Evolutionary conservation across 2,888 invertebrate species (phyloP), one percentile per base, ranked within the genome.

Genomic region (Timema cristinae): DNA sequence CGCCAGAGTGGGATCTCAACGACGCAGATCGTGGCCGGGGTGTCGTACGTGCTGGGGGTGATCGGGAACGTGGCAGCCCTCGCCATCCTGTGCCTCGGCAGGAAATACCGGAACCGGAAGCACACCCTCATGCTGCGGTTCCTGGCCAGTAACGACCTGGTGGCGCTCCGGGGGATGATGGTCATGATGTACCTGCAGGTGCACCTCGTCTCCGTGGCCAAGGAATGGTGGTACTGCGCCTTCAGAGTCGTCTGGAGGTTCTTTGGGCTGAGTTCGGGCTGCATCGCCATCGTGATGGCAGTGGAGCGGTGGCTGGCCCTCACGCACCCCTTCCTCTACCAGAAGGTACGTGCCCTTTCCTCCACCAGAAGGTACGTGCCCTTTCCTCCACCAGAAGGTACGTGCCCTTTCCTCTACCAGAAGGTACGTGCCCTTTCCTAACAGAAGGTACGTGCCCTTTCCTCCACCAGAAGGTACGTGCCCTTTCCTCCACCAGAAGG

Each of bases 201-300:
- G 73, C 77, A 81, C 51, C 73, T 79, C 54, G 77, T 77, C 49
- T 75, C 75, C 51, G 6, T 10, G 9, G 75, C 77, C n/a, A 79
- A 80, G 56, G 82, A 83, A 78, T 86, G 86, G 80, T 32, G 32
- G 32, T 32, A 32, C 4, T 92, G 92, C 82, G 86, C 85, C 51
- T 81, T 87, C 75, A 85, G 91, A 76, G 92, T 94, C 7, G 83
- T 92, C 70, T 89, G 93, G 83, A 86, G 94, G 73, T 89, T 91
- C 76, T 94, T 94, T 82, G 95, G 94, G 68, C 86, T 94, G 73
- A 93, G 93, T 79, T 93, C 94, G 77, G 94, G 94, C 63, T 92
- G 93, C 83, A 93, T 94, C 78, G 93, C 94, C 47, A 89, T 93
- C 79, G 91, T 94, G 72, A 95, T 95, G 94, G 94, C 94, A 11